Evolutionary conservation across 2,113 vertebrate species (phyloP).

Genomic region (Podiceps cristatus): DNA sequence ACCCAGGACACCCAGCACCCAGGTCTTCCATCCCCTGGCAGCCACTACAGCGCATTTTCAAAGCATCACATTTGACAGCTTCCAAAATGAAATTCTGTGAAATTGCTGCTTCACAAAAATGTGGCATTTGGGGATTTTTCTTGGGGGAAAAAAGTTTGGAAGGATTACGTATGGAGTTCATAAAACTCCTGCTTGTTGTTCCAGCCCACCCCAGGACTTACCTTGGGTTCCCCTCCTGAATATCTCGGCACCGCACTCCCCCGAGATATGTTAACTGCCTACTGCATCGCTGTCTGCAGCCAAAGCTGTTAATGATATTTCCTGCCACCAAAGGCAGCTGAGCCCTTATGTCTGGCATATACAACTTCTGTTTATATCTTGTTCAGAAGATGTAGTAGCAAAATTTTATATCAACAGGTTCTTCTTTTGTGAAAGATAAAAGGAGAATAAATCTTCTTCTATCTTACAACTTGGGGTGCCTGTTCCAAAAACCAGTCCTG

Average conservation of each 20-base stretch:
- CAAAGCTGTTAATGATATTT: background rate
- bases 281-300: background rate
- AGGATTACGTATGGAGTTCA: rapidly evolving
- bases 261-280: background rate
- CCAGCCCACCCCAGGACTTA: background rate
- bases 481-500: background rate
- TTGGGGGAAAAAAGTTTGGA: background rate
- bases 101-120: background rate
- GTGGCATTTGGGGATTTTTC: background rate
- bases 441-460: background rate
- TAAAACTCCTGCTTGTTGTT: background rate
- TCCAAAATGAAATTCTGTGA: background rate
- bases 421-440: slow-evolving; percentile 25
- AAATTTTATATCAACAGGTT: background rate
- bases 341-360: background rate
- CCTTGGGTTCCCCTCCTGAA: background rate
- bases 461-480: background rate
- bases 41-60: rapidly evolving
- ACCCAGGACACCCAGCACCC: rapidly evolving
- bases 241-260: background rate
- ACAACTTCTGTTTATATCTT: background rate
- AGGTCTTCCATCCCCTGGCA: background rate
- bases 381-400: background rate
- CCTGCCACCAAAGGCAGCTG: background rate
- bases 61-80: background rate